Evolutionary conservation across 1,140 invertebrate species (phyloP).

Genomic region (Rhyzopertha dominica): DNA sequence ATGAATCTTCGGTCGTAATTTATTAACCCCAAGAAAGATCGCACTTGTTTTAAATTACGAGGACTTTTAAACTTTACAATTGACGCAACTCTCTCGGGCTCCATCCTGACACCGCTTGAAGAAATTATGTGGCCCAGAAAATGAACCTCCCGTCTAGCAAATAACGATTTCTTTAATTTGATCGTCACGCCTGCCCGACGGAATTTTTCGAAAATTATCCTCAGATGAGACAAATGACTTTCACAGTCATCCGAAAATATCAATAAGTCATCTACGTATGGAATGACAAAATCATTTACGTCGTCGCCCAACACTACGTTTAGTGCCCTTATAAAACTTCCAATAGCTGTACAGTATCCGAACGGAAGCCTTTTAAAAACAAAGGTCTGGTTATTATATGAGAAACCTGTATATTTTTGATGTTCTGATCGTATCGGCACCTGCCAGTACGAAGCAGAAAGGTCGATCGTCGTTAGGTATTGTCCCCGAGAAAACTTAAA

Average conservation of each 20-base stretch:
- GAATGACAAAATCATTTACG: background rate
- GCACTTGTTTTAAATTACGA: constrained; percentile 2
- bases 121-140: constrained; percentile 3
- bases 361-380: constrained; percentile 9
- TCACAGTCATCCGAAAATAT: constrained; percentile 1
- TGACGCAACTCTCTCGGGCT: constrained; percentile 1
- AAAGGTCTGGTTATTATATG: constrained; percentile 3
- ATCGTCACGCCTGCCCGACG: background rate
- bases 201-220: constrained; percentile 9
- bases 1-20: constrained; percentile 8
- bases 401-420: constrained; percentile 13
- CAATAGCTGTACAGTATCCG: background rate
- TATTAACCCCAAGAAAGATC: constrained; percentile 7
- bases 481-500: constrained; percentile 8
- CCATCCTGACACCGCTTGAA: background rate
- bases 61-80: constrained; percentile 7
- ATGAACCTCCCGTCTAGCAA: no score
- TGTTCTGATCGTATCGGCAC: constrained; percentile 3
- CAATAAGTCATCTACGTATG: constrained; percentile 11
- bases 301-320: constrained; percentile 3
- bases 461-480: constrained; percentile 6
- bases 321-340: constrained; percentile 3
- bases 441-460: constrained; percentile 11
- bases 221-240: constrained; percentile 1
- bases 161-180: no score